Percentiles rank a stretch among this genome's conserved stretches.
These are phyloP conservation scores for Octodon degus DNA, from an alignment of 2,113 vertebrate genomes.

Conservation along the genomic window DNA sequence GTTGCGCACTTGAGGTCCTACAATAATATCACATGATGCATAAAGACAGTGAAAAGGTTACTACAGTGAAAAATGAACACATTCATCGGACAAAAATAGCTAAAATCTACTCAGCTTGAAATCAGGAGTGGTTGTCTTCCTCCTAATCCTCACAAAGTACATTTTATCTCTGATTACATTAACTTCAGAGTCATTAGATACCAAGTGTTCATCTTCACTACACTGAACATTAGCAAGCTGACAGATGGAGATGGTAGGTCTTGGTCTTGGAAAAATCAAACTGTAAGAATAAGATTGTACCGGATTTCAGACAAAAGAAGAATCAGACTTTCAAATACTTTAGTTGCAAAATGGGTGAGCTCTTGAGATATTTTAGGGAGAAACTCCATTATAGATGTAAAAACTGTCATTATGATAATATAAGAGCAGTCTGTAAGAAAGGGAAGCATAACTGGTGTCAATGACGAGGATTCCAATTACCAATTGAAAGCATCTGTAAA, in stretches of 20 bases:
- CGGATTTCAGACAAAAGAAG: conserved; percentile 35
- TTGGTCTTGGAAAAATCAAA: conserved; percentile 11
- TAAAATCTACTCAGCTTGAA: background rate
- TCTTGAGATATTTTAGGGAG: conserved; percentile 56
- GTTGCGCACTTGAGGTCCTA: background rate
- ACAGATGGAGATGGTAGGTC: background rate
- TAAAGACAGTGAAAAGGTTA: background rate
- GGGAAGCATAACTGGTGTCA: conserved; percentile 7
- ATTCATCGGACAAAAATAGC: background rate
- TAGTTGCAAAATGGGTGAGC: conserved; percentile 17
- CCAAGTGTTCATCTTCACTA: background rate
- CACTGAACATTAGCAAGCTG: background rate
- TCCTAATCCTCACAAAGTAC: background rate
- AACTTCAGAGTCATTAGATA: background rate
- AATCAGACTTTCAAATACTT: background rate
- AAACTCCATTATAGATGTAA: conserved; percentile 38
- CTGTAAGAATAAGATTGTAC: background rate
- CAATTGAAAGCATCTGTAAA: conserved; percentile 32
- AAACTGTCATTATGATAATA: conserved; percentile 53
- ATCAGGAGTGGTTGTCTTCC: background rate
- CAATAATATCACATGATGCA: background rate
- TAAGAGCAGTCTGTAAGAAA: conserved; percentile 56
- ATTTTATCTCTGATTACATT: background rate
- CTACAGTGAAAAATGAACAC: background rate
- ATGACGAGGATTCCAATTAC: conserved; percentile 55